Evolutionary conservation across 1,140 invertebrate genomes (phyloP), one percentile per base, ranked within the genome.

Genomic region (Orchestia grillus): DNA sequence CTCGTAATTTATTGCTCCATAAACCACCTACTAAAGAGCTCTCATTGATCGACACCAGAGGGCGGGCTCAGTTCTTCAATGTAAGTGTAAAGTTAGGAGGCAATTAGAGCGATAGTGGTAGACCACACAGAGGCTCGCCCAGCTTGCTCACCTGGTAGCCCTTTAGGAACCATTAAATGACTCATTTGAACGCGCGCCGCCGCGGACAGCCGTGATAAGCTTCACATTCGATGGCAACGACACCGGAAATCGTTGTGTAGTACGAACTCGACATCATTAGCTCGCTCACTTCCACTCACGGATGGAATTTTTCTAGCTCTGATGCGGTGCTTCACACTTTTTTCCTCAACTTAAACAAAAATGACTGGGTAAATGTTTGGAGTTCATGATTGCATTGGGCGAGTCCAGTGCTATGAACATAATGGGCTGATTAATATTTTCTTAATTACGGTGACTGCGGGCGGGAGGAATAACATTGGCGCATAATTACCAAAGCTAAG

Each of bases 11-110:
- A 94, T 94, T 47, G 44, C 92, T 23, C 92, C 92, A 47, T 94
- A 94, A 94, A 94, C 92, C 44, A 4, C 43, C 92, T 94, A 44
- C 88, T 91, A 91, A 91, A 91, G 88, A 91, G 28, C 88, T 91
- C 44, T 91, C 88, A 91, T 91, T 91, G 88, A 91, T 91, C 88
- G 88, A 91, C 88, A 44, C 88, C 44, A 91, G 88, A 91, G 88
- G 88, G 88, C 88, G 88, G 41, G 62, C 88, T 44, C 41, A 91
- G 88, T 91, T 91, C 88, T 91, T 91, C 88, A 91, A 91, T 91
- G 19, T 36, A 91, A 91, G 88, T 91, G 88, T 91, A 91, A 91
- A 91, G 88, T 91, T 91, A 91, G 88, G 88, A 91, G 28, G 41
- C 88, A 42, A 91, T 91, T 91, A 43, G 44, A 44, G 88, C 44